Evolutionary conservation across 2,888 invertebrate species (phyloP).

Genomic region (Agrotis segetum): DNA sequence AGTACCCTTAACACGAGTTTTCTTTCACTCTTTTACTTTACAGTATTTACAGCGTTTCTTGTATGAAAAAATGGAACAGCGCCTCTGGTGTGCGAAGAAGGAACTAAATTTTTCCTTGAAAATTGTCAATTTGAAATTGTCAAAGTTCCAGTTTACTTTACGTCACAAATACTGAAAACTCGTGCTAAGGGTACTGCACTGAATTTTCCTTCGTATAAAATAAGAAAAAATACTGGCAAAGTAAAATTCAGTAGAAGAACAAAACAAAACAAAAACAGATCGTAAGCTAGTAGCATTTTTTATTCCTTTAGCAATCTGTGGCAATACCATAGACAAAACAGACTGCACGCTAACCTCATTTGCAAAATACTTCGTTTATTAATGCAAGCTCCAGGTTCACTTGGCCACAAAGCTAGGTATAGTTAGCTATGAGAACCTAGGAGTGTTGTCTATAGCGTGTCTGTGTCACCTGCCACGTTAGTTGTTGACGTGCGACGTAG

Average conservation of each 20-base stretch:
- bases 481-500: conserved; percentile 8
- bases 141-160: no score
- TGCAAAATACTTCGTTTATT: conserved; percentile 4
- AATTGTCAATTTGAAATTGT: no score
- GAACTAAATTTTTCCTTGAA: no score
- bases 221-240: neutral
- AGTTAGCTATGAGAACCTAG: neutral
- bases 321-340: neutral
- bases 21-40: no score
- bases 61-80: no score
- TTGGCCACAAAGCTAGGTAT: neutral
- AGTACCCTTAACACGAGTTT: no score
- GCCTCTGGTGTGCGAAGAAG: no score
- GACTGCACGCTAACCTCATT: conserved; percentile 16
- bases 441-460: neutral
- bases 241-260: neutral
- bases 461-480: conserved; percentile 8
- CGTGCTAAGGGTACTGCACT: no score
- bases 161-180: no score
- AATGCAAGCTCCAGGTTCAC: conserved; percentile 1
- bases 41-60: no score
- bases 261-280: neutral
- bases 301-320: conserved; percentile 5
- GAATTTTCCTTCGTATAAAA: neutral
- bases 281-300: conserved; percentile 1